A percentile compares a stretch with the other conserved stretches of the same genome.
These are phyloP conservation scores for Limanda limanda DNA, from an alignment of 2,113 vertebrate genomes.

Conservation along the genomic window DNA sequence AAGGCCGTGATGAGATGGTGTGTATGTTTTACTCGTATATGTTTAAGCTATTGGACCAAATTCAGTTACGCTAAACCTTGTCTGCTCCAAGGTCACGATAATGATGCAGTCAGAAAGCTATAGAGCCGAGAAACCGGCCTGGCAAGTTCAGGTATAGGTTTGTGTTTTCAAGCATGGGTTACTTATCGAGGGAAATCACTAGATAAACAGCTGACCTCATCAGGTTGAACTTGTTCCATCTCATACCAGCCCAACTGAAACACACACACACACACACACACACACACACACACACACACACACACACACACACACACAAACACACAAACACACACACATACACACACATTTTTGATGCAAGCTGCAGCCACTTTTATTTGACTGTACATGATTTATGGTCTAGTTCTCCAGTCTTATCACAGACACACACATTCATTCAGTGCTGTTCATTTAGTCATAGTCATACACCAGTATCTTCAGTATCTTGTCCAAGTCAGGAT, in stretches of 20 bases:
- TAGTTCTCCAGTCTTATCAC: no score
- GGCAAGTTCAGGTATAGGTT: not conserved
- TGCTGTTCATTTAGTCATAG: no score
- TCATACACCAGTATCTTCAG: no score
- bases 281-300: not conserved
- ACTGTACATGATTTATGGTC: not conserved
- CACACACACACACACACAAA: not conserved
- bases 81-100: constrained; percentile 50
- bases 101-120: constrained; percentile 2
- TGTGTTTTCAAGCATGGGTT: constrained; percentile 1
- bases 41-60: not conserved
- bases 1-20: not conserved
- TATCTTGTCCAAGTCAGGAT: no score
- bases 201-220: constrained; percentile 49
- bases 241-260: constrained; percentile 3
- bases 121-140: constrained; percentile 13
- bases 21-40: constrained; percentile 6
- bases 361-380: not conserved
- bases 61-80: not conserved
- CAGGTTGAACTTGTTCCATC: constrained; percentile 9
- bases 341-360: not conserved
- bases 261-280: not conserved
- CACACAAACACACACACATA: not conserved
- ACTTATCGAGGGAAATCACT: constrained; percentile 18
- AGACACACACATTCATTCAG: no score